A percentile compares a stretch with the other conserved stretches of the same genome.
Conservation (phyloP, 2,888 invertebrate genomes). For the Pilophorus perplexus region DNA sequence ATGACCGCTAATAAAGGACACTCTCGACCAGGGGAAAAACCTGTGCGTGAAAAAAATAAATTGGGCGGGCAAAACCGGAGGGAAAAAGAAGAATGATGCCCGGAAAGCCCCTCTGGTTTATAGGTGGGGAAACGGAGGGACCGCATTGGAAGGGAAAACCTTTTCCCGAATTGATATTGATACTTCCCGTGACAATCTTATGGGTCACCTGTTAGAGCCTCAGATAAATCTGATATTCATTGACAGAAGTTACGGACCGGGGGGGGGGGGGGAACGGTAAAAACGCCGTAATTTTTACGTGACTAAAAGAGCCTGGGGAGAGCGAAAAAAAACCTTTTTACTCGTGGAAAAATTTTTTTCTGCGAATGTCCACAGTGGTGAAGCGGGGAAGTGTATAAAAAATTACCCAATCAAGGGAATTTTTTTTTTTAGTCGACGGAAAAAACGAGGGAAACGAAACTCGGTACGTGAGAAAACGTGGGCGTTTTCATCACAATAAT, state of each 20-base stretch:
- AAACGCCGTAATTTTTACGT: conserved; percentile 28
- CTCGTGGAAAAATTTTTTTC: neutral
- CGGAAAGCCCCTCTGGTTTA: neutral
- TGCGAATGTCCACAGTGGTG: neutral
- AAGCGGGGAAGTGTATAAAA: neutral
- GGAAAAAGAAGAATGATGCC: no score
- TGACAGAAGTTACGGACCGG: neutral
- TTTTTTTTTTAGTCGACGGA: neutral
- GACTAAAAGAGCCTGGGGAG: neutral
- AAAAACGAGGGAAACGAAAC: neutral
- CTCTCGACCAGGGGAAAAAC: no score
- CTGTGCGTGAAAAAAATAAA: no score
- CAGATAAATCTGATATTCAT: conserved; percentile 28
- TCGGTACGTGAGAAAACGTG: neutral
- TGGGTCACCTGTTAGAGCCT: conserved; percentile 31
- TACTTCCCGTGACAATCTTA: conserved; percentile 19
- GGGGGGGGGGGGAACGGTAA: neutral
- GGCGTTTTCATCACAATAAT: conserved; percentile 23
- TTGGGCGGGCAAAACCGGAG: no score
- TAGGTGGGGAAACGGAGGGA: neutral
- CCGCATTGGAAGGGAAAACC: neutral
- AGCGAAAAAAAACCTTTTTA: neutral
- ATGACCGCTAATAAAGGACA: no score
- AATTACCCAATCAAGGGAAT: neutral
- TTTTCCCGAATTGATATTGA: conserved; percentile 25